These are phyloP conservation scores for Xyrauchen texanus DNA, from an alignment of 2,113 vertebrate species.

Conservation along the genomic window DNA sequence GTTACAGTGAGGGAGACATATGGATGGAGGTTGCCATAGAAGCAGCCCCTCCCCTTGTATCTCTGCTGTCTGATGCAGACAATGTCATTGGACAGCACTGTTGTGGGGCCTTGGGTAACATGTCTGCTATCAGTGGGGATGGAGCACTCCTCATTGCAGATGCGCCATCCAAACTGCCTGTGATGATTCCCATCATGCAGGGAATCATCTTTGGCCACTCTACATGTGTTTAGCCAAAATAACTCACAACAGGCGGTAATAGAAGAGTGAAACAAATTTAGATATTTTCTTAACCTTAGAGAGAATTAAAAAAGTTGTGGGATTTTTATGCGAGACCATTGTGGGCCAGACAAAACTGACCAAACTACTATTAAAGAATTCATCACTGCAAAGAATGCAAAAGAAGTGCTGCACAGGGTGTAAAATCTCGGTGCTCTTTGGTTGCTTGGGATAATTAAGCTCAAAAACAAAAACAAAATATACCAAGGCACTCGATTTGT, in stretches of 20 bases:
- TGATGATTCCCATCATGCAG: constrained; percentile 66
- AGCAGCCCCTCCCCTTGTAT: constrained; percentile 52
- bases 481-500: too few relatives aligned
- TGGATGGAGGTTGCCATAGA: constrained; percentile 67
- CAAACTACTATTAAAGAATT: background rate
- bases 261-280: background rate
- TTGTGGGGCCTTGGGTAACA: constrained; percentile 67
- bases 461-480: too few relatives aligned
- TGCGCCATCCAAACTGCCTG: constrained; percentile 59
- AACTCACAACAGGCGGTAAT: constrained; percentile 66
- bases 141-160: constrained; percentile 58
- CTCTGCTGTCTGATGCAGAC: constrained; percentile 67
- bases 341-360: background rate
- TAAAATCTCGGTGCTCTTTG: too few relatives aligned
- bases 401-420: too few relatives aligned
- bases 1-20: constrained; percentile 19
- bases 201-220: constrained; percentile 63
- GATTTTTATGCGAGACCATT: background rate
- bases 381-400: too few relatives aligned
- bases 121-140: constrained; percentile 56
- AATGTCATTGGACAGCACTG: constrained; percentile 69
- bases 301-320: background rate
- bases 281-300: background rate
- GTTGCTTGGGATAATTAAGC: too few relatives aligned
- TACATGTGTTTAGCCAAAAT: constrained; percentile 65